These are phyloP conservation scores for Anthophora plumipes DNA, from an alignment of 2,888 invertebrate species.

Conservation along the genomic window DNA sequence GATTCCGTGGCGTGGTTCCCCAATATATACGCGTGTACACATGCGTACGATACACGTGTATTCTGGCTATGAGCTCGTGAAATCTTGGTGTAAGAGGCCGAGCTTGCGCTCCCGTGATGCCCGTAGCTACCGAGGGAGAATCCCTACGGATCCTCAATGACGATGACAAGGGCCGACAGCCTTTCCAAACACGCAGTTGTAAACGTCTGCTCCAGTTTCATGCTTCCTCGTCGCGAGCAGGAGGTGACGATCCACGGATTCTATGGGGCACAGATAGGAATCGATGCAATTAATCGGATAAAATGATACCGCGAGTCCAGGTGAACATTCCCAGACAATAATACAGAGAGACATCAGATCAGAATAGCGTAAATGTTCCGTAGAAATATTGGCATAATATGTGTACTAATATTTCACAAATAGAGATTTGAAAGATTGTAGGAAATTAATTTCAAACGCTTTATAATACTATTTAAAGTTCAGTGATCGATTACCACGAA, in stretches of 20 bases:
- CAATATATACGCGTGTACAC: constrained; percentile 56
- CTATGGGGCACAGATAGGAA: neutral
- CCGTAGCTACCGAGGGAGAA: constrained; percentile 59
- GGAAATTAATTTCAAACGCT: too few species aligned
- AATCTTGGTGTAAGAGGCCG: constrained; percentile 66
- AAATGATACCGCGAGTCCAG: neutral
- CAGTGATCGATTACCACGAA: too few species aligned
- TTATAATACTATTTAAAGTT: too few species aligned
- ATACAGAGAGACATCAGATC: neutral
- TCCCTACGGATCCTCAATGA: constrained; percentile 78
- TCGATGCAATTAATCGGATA: constrained; percentile 40
- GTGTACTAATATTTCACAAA: too few species aligned
- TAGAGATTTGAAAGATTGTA: too few species aligned
- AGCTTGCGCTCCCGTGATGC: constrained; percentile 64
- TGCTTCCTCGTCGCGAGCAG: constrained; percentile 64
- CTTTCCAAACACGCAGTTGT: constrained; percentile 82
- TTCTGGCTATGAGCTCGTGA: constrained; percentile 58
- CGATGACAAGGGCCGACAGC: constrained; percentile 83
- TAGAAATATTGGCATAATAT: too few species aligned
- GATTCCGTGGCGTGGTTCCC: constrained; percentile 61
- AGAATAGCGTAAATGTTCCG: neutral
- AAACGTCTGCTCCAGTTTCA: constrained; percentile 83
- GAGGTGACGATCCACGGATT: constrained; percentile 25
- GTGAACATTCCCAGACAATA: constrained; percentile 8
- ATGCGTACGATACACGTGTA: constrained; percentile 62